These are phyloP conservation scores for human DNA, from an alignment of 2,113 vertebrate genomes.

Conservation along the genomic window DNA sequence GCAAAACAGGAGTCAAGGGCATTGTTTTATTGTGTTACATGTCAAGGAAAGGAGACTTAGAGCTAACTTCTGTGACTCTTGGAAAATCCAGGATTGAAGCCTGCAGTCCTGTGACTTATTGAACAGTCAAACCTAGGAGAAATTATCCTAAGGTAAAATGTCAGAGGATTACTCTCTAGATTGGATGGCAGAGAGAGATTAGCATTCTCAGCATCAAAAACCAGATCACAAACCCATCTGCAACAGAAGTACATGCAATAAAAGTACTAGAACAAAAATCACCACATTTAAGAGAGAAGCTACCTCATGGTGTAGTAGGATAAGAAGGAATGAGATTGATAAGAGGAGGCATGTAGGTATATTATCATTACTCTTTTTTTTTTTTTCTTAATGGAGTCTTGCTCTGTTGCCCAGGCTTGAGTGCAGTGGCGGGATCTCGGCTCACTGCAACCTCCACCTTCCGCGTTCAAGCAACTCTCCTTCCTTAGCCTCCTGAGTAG, in stretches of 20 bases:
- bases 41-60: background rate
- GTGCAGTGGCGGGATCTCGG: no score
- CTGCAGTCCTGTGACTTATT: background rate
- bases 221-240: background rate
- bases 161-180: background rate
- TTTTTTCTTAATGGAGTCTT: no score
- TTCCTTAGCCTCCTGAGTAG: no score
- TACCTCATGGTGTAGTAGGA: background rate
- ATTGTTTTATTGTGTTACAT: background rate
- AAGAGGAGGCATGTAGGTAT: background rate
- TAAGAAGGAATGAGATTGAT: background rate
- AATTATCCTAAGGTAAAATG: background rate
- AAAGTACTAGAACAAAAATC: background rate
- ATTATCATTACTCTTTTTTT: background rate
- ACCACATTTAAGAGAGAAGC: background rate
- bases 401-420: no score
- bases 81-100: background rate
- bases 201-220: background rate
- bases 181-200: background rate
- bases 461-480: no score
- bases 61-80: background rate
- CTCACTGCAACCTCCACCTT: no score
- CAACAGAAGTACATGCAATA: background rate
- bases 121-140: background rate
- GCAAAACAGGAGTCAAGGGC: background rate